Evolutionary conservation across 2,113 vertebrate genomes (phyloP).

Genomic region (Ictalurus furcatus): DNA sequence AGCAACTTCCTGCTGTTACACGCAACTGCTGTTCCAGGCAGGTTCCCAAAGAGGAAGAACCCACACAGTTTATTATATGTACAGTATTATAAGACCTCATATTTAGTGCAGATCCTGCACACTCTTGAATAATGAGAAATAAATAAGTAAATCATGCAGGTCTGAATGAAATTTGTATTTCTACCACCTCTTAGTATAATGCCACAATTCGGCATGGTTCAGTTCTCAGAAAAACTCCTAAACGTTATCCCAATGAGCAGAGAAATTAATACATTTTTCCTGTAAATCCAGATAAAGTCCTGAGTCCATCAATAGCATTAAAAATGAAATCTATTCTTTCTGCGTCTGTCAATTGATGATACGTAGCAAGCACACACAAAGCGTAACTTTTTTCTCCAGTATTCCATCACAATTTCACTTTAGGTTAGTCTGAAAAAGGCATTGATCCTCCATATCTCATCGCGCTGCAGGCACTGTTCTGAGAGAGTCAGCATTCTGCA

Average conservation of each 20-base stretch:
- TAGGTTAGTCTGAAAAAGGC: conserved; percentile 2
- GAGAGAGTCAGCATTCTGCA: neutral
- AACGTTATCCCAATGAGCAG: neutral
- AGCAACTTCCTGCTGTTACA: conserved; percentile 37
- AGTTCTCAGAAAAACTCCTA: neutral
- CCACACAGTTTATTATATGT: neutral
- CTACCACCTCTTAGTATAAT: neutral
- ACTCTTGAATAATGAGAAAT: neutral
- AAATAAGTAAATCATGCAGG: neutral
- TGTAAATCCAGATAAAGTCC: neutral
- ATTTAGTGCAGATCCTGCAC: neutral
- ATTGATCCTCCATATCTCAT: neutral
- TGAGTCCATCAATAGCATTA: neutral
- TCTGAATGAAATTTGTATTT: neutral
- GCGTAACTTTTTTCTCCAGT: neutral
- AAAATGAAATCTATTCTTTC: neutral
- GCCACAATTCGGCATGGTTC: neutral
- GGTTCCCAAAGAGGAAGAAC: conserved; percentile 11
- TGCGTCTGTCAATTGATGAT: neutral
- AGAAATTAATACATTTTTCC: neutral
- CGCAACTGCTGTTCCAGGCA: neutral
- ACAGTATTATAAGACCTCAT: neutral
- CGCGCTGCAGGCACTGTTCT: neutral
- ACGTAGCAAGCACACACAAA: neutral
- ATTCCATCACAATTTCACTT: neutral